These are phyloP conservation scores for Anticlea derivata DNA, from an alignment of 2,888 invertebrate genomes.

Conservation along the genomic window DNA sequence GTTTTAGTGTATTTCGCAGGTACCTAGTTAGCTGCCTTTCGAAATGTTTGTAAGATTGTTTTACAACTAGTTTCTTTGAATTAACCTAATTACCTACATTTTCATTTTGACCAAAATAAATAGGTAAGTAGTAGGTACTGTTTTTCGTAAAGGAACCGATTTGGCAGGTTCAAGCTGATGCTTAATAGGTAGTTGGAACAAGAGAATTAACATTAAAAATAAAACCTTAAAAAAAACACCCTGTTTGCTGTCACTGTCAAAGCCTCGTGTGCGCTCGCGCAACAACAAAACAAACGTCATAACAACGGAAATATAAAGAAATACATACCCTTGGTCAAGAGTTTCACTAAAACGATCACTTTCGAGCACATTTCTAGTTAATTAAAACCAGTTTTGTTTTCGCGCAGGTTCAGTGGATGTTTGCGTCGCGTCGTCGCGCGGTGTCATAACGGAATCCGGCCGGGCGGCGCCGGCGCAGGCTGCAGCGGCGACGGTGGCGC, in stretches of 20 bases:
- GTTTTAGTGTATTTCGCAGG: conserved; percentile 13
- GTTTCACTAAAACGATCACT: conserved; percentile 6
- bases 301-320: neutral
- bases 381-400: conserved; percentile 5
- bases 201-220: neutral
- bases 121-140: too few relatives aligned
- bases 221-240: conserved; percentile 33
- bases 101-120: too few relatives aligned
- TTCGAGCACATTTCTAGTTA: conserved; percentile 4
- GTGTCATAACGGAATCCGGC: conserved; percentile 46
- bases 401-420: conserved; percentile 34
- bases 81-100: too few relatives aligned
- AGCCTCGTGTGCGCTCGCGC: conserved; percentile 47
- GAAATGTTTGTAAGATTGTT: too few relatives aligned
- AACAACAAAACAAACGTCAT: conserved; percentile 8
- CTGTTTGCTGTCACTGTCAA: conserved; percentile 60
- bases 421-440: conserved; percentile 56
- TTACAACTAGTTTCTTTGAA: too few relatives aligned
- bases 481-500: conserved; percentile 61
- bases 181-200: neutral
- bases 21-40: too few relatives aligned
- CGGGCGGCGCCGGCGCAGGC: conserved; percentile 43
- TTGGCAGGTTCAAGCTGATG: too few relatives aligned
- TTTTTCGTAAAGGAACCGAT: too few relatives aligned
- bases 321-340: conserved; percentile 6